phyloP scores from a whole-genome alignment of 2,888 invertebrate genomes.

The Troilus luridus region DNA sequence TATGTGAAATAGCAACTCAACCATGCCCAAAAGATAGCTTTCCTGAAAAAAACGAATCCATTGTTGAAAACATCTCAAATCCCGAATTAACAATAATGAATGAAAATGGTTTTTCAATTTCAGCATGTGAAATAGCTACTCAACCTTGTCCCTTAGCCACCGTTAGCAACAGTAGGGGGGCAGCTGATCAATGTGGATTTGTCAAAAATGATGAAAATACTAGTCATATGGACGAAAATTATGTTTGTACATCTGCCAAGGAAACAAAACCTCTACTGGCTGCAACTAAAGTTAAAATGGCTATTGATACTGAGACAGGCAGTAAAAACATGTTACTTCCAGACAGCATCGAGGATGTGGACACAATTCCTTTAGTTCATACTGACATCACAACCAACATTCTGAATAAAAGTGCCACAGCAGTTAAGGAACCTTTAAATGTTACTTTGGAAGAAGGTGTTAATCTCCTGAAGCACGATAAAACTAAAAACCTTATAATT shows the following conservation, averaged over 20 bases:
- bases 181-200: background rate
- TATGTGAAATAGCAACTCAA: background rate
- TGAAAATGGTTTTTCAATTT: background rate
- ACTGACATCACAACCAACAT: background rate
- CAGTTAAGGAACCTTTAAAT: background rate
- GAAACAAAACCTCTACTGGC: background rate
- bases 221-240: background rate
- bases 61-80: background rate
- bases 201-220: background rate
- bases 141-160: background rate
- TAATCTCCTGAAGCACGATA: background rate
- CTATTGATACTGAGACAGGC: background rate
- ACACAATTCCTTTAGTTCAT: background rate
- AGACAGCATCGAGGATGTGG: background rate
- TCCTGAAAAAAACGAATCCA: background rate
- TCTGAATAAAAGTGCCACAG: background rate
- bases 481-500: background rate
- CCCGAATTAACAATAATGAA: background rate
- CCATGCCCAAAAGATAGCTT: background rate
- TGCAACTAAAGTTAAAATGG: background rate
- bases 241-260: background rate
- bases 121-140: slow-evolving; percentile 6
- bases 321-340: background rate
- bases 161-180: too few species aligned
- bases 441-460: background rate